A percentile compares a stretch with the other conserved stretches of the same genome.
Conservation (phyloP, 2,113 vertebrate genomes). For the Gavialis gangeticus region DNA sequence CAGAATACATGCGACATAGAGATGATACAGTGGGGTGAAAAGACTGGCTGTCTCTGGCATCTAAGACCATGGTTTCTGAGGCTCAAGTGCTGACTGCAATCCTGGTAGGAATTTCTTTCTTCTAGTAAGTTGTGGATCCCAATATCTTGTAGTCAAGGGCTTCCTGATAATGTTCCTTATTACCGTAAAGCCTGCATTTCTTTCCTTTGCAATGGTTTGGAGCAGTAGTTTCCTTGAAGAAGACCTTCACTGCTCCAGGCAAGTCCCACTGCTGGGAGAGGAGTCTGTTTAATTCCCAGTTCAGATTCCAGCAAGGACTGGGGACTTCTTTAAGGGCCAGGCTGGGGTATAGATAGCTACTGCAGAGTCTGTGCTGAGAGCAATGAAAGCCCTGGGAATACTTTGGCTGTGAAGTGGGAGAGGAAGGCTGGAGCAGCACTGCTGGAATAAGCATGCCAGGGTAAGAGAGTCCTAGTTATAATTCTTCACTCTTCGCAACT, state of each 20-base stretch:
- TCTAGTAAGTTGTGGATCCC: neutral
- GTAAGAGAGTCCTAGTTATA: neutral
- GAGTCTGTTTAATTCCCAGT: neutral
- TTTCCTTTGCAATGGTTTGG: too few relatives aligned
- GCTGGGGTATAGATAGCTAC: neutral
- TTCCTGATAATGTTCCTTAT: neutral
- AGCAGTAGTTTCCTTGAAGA: too few relatives aligned
- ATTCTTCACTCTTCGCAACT: rapidly evolving
- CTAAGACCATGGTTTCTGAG: neutral
- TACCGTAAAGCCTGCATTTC: neutral
- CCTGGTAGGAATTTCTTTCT: neutral
- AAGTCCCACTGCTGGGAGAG: neutral
- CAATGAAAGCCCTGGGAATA: neutral
- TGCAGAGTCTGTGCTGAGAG: neutral
- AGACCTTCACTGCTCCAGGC: too few relatives aligned
- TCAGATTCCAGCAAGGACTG: neutral
- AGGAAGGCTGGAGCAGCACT: neutral
- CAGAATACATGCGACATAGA: neutral
- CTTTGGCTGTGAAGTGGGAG: too few relatives aligned
- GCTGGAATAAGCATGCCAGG: neutral
- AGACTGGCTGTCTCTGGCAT: too few relatives aligned
- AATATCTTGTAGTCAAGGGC: neutral
- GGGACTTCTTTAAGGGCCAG: neutral
- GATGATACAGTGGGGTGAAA: too few relatives aligned
- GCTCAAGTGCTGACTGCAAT: neutral